Base-by-base conservation (phyloP, 1,140 invertebrate genomes). In the Lerema accius region DNA sequence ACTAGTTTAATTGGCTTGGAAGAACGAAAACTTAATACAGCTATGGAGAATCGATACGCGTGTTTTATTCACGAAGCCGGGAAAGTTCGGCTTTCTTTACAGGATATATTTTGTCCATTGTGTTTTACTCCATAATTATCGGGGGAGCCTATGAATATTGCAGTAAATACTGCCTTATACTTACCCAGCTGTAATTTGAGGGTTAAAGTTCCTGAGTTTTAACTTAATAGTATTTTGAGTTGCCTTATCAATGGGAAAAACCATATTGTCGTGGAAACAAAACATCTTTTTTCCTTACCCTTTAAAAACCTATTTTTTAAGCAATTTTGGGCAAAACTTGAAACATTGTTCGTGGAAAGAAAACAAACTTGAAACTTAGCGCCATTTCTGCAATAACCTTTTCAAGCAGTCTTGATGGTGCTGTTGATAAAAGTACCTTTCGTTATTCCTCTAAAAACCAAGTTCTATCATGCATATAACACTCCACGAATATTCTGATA, bases 1-100 rank as follows among this genome's bases (percentile, higher is more conserved):
- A 67, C 63, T 69, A 73, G 60, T 82, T 83, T 88, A 89, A 89
- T 89, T 88, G 86, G 82, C 74, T 80, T 74, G 63, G 53, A 62
- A 73, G 73, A 58, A 76, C 74, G 76, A 82, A 82, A 85, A 83
- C 69, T 78, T 84, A 76, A 81, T 80, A 78, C 51, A 73, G 45
- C 49, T 28, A 37, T 42, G 11, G 63, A 59, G 70, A 81, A 86
- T 86, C 86, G 73, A 87, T 87, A 83, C 16, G 43, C 45, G 59
- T 79, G 67, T 70, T 80, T 82, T 85, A 85, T 84, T 84, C 65
- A 84, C 73, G 65, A 66, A 39, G 37, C 64, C 45, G 40, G 55
- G 35, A 37, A 69, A 75, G 72, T 76, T 72, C 67, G 48, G 63
- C 73, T 40, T 66, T 37, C 48, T 35, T 50, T 50, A 50, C 48